Base-by-base conservation (phyloP, 1,140 invertebrate genomes). In the Camponotus vicinus region DNA sequence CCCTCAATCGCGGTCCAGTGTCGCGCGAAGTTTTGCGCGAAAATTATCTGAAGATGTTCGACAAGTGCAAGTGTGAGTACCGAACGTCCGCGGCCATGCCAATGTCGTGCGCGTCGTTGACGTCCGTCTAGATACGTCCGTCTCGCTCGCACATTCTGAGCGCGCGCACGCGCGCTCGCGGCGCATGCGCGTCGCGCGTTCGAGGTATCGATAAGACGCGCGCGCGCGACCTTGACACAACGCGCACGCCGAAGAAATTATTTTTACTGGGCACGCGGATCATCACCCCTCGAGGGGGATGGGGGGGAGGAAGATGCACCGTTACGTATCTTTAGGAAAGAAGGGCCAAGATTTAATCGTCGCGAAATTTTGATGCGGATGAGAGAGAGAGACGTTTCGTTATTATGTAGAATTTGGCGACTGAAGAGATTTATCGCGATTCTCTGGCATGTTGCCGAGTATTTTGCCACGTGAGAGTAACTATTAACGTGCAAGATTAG, bases 41-140 rank as follows among this genome's bases (percentile, higher is more conserved):
- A 1, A 93, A 94, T 86, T 95, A 95, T 76, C 57, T 80, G 9
- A 94, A 88, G 82, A 93, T 93, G 87, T 86, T 90, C 55, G 93
- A 93, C 13, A 95, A 95, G 83, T 95, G 93, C 89, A 92, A 93
- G 88, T 95, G 94, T 95, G 67, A 95, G 94, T 95, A 91, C 8
- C 2, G 11, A 15, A 3, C 55, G 9, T 49, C 5, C n/a, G 69
- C 66, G 9, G 88, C 88, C 89, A 90, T 90, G 27, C 18, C 61
- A 78, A 40, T 76, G 37, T 80, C 61, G 34, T 1, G 57, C 61
- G 34, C 57, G 37, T 21, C 66, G 40, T 21, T 7, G 13, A 9
- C 67, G 6, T 45, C 18, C 49, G 49, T 52, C 49, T 15, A 1
- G 18, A 15, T 18, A 52, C 49, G 15, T 52, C 49, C 3, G 49